Percentiles rank a stretch among this genome's conserved stretches.
Evolutionary conservation across 2,113 vertebrate species (phyloP).

Genomic region (Eonycteris spelaea): DNA sequence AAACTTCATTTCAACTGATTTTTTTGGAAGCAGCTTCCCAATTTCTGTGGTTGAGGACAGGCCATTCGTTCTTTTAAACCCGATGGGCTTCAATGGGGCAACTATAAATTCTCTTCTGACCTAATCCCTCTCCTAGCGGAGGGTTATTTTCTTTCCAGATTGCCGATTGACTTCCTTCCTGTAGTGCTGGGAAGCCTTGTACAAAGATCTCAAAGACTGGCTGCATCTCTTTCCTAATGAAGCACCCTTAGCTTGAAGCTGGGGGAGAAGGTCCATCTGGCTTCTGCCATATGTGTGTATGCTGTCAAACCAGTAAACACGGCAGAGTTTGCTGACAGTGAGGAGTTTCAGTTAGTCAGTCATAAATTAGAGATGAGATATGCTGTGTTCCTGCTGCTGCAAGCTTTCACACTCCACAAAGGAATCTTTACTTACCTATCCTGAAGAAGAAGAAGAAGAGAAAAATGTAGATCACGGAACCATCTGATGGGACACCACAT

Average conservation of each 20-base stretch:
- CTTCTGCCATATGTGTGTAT: constrained; percentile 86
- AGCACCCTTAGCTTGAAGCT: constrained; percentile 83
- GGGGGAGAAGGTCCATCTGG: constrained; percentile 88
- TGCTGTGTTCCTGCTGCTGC: constrained; percentile 75
- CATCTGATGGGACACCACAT: background rate
- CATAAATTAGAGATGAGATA: constrained; percentile 78
- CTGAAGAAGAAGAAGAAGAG: constrained; percentile 11
- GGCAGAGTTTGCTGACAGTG: constrained; percentile 77
- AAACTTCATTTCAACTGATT: constrained; percentile 31
- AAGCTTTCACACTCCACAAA: constrained; percentile 48
- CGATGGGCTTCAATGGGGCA: background rate
- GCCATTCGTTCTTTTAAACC: constrained; percentile 33
- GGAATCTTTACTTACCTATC: constrained; percentile 23
- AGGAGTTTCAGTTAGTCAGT: constrained; percentile 83
- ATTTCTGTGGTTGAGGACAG: constrained; percentile 66
- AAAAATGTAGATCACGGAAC: background rate
- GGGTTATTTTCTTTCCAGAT: constrained; percentile 62
- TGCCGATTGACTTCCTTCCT: constrained; percentile 66
- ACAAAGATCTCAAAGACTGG: constrained; percentile 83
- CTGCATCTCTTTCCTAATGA: constrained; percentile 86
- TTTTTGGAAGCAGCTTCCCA: constrained; percentile 62
- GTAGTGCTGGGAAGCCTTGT: constrained; percentile 79
- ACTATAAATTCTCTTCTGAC: constrained; percentile 44
- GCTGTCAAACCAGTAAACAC: constrained; percentile 84
- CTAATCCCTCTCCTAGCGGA: background rate